Conservation (phyloP, 2,113 vertebrate species). For the Pitta sordida region DNA sequence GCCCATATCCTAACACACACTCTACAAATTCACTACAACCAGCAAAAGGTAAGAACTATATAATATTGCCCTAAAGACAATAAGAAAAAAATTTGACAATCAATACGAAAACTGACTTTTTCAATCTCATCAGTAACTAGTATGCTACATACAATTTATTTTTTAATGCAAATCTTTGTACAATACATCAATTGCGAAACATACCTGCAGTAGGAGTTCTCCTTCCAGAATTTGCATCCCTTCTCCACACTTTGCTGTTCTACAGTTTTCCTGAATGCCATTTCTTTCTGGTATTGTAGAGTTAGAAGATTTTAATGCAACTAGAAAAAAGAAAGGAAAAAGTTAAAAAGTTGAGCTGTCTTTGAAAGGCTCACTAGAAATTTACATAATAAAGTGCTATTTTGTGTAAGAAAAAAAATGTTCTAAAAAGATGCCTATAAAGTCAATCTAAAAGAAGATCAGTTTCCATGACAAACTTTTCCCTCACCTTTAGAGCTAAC, state of each 20-base stretch:
- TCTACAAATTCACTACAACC: background rate
- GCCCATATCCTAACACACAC: background rate
- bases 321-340: slow-evolving; percentile 39
- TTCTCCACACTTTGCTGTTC: slow-evolving; percentile 43
- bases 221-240: slow-evolving; percentile 73
- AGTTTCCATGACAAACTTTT: background rate
- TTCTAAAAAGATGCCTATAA: background rate
- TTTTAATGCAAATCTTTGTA: background rate
- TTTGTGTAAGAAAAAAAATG: background rate
- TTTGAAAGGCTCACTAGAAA: background rate
- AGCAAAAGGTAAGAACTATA: background rate
- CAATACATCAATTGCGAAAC: background rate
- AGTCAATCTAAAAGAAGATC: background rate
- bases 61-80: background rate
- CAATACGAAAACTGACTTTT: background rate
- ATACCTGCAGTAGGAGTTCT: slow-evolving; percentile 82
- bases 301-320: slow-evolving; percentile 73
- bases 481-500: background rate
- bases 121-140: background rate
- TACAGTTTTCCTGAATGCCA: slow-evolving; percentile 62
- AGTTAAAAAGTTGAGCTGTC: background rate
- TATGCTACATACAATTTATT: background rate
- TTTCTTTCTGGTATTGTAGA: slow-evolving; percentile 60
- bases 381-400: background rate
- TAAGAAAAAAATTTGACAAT: background rate